phyloP scores from a whole-genome alignment of 1,140 invertebrate species.

The Diplogasteroides magnus region DNA sequence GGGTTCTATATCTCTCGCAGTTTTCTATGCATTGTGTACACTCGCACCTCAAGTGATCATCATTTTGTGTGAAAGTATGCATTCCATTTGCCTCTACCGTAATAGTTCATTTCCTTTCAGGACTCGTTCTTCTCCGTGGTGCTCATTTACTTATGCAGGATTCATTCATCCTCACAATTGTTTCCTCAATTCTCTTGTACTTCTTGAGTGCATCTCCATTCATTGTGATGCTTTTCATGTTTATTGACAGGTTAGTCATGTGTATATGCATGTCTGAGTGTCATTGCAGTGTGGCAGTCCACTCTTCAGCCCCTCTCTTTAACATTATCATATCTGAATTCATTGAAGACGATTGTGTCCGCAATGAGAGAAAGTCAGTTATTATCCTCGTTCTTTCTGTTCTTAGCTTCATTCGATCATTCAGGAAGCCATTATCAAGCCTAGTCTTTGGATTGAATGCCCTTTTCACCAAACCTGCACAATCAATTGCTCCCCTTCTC shows the following conservation, averaged over 20 bases:
- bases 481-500: conserved; percentile 29
- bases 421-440: conserved; percentile 22
- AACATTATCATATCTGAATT: conserved; percentile 53
- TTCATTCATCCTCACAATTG: conserved; percentile 8
- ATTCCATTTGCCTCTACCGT: neutral
- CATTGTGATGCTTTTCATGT: conserved; percentile 48
- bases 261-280: no score
- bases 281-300: conserved; percentile 42
- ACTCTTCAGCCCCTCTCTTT: conserved; percentile 47
- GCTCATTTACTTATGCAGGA: conserved; percentile 1
- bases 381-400: conserved; percentile 19
- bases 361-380: conserved; percentile 37
- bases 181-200: conserved; percentile 40
- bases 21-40: conserved; percentile 15
- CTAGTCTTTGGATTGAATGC: conserved; percentile 34
- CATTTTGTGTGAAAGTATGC: neutral
- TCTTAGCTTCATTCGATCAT: no score
- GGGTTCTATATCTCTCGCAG: conserved; percentile 16
- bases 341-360: conserved; percentile 46
- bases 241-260: conserved; percentile 38
- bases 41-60: conserved; percentile 13
- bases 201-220: conserved; percentile 38
- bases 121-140: neutral
- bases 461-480: conserved; percentile 32
- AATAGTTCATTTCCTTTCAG: neutral